These are phyloP conservation scores for Rhabdomys dilectus DNA, from an alignment of 2,113 vertebrate genomes.

Conservation along the genomic window DNA sequence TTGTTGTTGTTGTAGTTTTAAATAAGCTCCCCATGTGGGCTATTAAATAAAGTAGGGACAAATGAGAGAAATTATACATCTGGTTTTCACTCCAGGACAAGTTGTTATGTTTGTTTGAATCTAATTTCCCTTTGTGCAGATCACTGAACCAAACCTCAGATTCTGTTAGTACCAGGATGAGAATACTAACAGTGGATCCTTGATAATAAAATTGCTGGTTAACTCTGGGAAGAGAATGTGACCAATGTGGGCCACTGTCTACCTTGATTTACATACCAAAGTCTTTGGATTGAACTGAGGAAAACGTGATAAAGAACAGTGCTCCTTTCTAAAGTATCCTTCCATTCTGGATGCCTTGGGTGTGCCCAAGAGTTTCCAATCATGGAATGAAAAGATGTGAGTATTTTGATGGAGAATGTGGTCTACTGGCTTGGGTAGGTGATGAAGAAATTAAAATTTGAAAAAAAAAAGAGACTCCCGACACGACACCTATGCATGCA, in stretches of 20 bases:
- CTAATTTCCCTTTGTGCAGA: slow-evolving; percentile 75
- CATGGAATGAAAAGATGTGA: not conserved
- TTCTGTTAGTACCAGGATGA: not conserved
- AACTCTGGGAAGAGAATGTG: not conserved
- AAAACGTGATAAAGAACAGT: not conserved
- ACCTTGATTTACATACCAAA: not conserved
- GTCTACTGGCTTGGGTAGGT: not conserved
- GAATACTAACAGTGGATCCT: not conserved
- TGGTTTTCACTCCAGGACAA: slow-evolving; percentile 74
- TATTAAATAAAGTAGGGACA: slow-evolving; percentile 78
- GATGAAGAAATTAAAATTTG: not conserved
- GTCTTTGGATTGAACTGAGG: not conserved
- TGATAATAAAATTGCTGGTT: slow-evolving; percentile 32
- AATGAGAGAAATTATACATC: slow-evolving; percentile 75
- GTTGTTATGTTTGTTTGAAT: slow-evolving; percentile 75
- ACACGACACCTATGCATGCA: not conserved
- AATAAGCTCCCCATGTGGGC: slow-evolving; percentile 74
- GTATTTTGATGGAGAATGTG: not conserved
- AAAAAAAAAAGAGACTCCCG: not conserved
- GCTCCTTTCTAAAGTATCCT: accelerated
- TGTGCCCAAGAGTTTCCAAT: not conserved
- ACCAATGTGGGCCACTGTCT: not conserved
- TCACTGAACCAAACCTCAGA: slow-evolving; percentile 65
- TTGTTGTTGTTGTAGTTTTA: slow-evolving; percentile 36
- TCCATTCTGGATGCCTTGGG: not conserved